Evolutionary conservation across 2,888 invertebrate species (phyloP), one percentile per base, ranked within the genome.

Genomic region (Chorisops tibialis): DNA sequence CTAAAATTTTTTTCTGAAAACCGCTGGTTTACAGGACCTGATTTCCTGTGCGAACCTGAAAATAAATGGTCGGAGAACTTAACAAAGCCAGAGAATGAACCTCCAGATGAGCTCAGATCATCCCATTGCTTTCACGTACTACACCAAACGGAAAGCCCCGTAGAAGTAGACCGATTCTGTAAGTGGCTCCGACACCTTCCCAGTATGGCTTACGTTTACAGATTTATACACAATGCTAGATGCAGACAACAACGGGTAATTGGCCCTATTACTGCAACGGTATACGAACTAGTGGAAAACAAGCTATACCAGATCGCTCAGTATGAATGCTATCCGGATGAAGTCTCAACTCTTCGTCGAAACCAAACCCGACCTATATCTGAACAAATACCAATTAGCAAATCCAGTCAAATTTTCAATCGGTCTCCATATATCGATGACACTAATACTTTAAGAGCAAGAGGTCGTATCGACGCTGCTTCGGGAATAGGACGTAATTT

Each of bases 1-100:
- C 39, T 7, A 2, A 30, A 30, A 30, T 7, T 30, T 30, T 30
- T 2, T 9, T 30, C 30, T 30, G 30, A 30, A 30, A 30, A 30
- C 30, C 30, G 59, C 39, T 52, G 59, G 61, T 63, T 61, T 12
- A 49, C 49, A 9, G 49, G 63, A n/a, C 61, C 63, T 35, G 11
- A 56, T 21, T 56, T 56, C 22, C 24, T 61, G 14, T 1, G 18
- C 1, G 41, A 41, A 41, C 16, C 14, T 18, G 41, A 41, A 41
- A 2, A 41, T 16, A 41, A 16, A 41, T 41, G 41, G 41, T 12
- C 14, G 18, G 6, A 41, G 30, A 30, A 30, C 30, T 2, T 30
- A 41, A 41, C 41, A 7, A 16, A 16, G 41, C 41, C 18, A 1
- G 41, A 41, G 41, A 41, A 41, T 16, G 18, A 2, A 41, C 18